These are phyloP conservation scores for Hirundo rustica DNA, from an alignment of 2,797 vertebrate species.

Conservation along the genomic window DNA sequence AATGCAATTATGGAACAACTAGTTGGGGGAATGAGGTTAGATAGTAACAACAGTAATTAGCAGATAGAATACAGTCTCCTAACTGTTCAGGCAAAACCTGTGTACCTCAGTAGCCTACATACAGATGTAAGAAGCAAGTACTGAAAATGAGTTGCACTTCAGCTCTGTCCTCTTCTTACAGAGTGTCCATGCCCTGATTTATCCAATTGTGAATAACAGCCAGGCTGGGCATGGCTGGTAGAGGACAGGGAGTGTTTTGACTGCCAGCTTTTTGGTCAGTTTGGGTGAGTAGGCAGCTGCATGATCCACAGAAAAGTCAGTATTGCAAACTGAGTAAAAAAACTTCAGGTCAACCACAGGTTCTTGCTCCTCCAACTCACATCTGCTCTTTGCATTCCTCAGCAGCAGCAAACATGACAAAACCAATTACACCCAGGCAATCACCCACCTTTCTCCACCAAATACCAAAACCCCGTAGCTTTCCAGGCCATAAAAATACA, in stretches of 20 bases:
- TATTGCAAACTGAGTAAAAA: not conserved
- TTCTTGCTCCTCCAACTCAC: not conserved
- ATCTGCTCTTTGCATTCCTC: not conserved
- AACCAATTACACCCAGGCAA: not conserved
- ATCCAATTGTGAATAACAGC: not conserved
- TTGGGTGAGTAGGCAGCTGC: not conserved
- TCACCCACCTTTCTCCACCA: not conserved
- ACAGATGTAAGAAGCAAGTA: not conserved
- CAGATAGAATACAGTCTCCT: not conserved
- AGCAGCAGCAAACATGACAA: not conserved
- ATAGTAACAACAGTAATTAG: not conserved
- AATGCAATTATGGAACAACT: not conserved
- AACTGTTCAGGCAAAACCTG: not conserved
- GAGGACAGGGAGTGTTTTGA: not conserved
- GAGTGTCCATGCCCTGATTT: not conserved
- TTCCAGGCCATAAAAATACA: not conserved
- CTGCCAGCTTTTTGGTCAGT: not conserved
- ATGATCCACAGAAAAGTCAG: not conserved
- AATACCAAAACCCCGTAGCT: not conserved
- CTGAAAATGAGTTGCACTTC: not conserved
- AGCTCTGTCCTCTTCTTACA: not conserved
- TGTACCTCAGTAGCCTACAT: not conserved
- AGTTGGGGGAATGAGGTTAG: not conserved
- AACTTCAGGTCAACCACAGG: not conserved
- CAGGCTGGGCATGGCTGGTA: not conserved